phyloP scores from a whole-genome alignment of 2,888 invertebrate genomes.

The Eulithis testata region DNA sequence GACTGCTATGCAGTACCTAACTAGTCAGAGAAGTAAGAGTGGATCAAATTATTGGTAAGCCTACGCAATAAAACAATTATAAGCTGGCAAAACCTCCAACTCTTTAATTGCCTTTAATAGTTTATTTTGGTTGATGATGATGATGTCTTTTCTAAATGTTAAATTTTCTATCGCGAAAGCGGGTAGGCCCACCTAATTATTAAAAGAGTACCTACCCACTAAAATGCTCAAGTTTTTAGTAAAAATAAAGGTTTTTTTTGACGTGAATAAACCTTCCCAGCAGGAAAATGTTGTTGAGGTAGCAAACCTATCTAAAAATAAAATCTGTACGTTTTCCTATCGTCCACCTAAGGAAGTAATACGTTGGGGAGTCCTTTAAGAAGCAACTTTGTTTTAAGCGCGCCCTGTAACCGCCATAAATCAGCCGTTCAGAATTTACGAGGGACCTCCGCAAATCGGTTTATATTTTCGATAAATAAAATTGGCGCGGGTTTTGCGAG shows the following conservation, averaged over 20 bases:
- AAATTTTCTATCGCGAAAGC: too few species aligned
- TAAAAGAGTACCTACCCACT: not conserved
- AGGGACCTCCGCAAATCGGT: slow-evolving; percentile 83
- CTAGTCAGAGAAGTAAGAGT: too few species aligned
- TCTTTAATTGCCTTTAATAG: too few species aligned
- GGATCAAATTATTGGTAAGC: too few species aligned
- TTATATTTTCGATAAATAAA: slow-evolving; percentile 85
- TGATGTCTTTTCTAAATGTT: too few species aligned
- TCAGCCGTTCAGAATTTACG: slow-evolving; percentile 81
- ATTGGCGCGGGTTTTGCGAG: slow-evolving; percentile 84
- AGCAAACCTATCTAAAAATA: slow-evolving; percentile 40
- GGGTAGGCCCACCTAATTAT: too few species aligned
- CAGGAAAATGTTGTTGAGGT: slow-evolving; percentile 33
- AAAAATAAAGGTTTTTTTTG: not conserved
- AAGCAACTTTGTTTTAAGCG: slow-evolving; percentile 78
- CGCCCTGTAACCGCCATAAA: slow-evolving; percentile 81
- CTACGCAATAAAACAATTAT: too few species aligned
- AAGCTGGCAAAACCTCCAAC: too few species aligned
- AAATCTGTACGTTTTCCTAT: slow-evolving; percentile 43
- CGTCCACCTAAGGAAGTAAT: slow-evolving; percentile 54
- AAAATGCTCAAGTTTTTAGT: too few species aligned
- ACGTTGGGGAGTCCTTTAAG: slow-evolving; percentile 70
- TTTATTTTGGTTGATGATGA: too few species aligned
- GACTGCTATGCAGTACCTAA: too few species aligned
- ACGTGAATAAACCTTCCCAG: not conserved